Evolutionary conservation across 1,140 invertebrate genomes (phyloP).

Genomic region (Adelges cooleyi): DNA sequence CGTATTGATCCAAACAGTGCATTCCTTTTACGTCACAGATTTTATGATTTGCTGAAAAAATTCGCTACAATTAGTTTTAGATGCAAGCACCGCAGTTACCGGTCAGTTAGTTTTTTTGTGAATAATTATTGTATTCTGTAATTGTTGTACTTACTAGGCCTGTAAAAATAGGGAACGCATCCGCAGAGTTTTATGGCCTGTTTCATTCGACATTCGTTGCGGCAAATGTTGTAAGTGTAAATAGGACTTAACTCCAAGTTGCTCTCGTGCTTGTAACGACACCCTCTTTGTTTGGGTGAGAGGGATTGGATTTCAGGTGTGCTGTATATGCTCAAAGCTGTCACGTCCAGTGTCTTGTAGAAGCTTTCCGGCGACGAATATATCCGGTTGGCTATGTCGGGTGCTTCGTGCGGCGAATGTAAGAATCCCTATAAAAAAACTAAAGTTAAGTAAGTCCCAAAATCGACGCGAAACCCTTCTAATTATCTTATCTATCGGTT

Average conservation of each 20-base stretch:
- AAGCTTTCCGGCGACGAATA: conserved; percentile 41
- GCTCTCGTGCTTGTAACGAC: conserved; percentile 49
- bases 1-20: conserved; percentile 45
- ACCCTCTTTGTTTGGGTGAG: conserved; percentile 48
- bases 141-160: conserved; percentile 31
- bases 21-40: conserved; percentile 48
- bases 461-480: too few species aligned
- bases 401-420: conserved; percentile 45
- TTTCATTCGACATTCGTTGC: conserved; percentile 51
- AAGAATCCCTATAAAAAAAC: conserved; percentile 44
- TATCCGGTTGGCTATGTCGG: conserved; percentile 45
- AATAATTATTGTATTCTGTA: too few species aligned
- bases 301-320: conserved; percentile 38
- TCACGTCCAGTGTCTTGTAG: conserved; percentile 38
- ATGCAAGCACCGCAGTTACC: too few species aligned
- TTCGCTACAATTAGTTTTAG: too few species aligned
- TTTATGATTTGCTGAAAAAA: conserved; percentile 46
- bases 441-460: too few species aligned
- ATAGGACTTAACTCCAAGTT: conserved; percentile 48
- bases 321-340: conserved; percentile 39
- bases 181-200: conserved; percentile 46
- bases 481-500: too few species aligned
- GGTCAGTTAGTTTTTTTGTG: too few species aligned
- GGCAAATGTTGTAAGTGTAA: conserved; percentile 52
- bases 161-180: conserved; percentile 54